Conservation (phyloP, 2,888 invertebrate species). For the Pollenia angustigena region DNA sequence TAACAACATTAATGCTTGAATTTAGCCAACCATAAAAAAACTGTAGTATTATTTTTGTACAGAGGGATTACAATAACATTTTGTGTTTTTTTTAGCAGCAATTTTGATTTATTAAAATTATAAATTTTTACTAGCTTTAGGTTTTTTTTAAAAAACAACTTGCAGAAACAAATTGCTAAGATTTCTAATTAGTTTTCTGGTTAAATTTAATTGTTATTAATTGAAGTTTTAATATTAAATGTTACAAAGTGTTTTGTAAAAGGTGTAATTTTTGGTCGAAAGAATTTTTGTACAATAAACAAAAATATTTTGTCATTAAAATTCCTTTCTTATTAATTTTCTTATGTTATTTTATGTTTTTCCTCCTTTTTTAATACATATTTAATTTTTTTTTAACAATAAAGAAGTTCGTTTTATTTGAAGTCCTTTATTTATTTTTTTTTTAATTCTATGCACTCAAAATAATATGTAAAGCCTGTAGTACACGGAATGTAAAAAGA, state of each 20-base stretch:
- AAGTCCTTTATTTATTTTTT: no score
- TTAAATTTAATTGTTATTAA: conserved; percentile 11
- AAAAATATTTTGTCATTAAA: no score
- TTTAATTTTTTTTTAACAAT: no score
- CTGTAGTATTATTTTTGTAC: conserved; percentile 3
- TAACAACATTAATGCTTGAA: conserved; percentile 4
- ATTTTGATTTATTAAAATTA: conserved; percentile 42
- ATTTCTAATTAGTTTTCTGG: conserved; percentile 15
- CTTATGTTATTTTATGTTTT: no score
- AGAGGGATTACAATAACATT: not conserved
- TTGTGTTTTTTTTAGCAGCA: conserved; percentile 9
- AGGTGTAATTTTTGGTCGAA: not conserved
- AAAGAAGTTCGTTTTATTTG: no score
- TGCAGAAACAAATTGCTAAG: not conserved
- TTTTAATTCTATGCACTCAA: no score
- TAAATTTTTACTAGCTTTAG: not conserved
- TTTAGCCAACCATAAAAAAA: conserved; percentile 50
- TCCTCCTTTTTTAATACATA: no score
- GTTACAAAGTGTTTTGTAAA: not conserved
- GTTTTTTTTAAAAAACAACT: not conserved
- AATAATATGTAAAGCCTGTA: no score
- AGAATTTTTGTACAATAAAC: no score
- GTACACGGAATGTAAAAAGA: no score
- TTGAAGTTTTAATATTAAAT: not conserved
- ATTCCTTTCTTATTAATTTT: no score